phyloP scores from a whole-genome alignment of 2,113 vertebrate genomes.

The Petrocephalus microphthalmus region DNA sequence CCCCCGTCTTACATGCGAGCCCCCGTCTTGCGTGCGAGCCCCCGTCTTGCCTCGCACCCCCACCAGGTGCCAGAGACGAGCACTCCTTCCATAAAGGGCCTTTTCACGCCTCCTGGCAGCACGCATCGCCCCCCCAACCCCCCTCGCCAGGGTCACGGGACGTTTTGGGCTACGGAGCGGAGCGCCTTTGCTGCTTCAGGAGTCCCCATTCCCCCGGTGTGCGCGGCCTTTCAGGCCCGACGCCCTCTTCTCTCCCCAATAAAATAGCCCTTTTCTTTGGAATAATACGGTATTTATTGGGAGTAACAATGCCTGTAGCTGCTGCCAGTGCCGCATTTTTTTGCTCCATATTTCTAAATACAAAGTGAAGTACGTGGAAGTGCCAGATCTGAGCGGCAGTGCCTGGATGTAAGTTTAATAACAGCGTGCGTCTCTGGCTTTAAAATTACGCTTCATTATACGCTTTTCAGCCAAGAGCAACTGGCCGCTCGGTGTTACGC shows the following conservation, averaged over 20 bases:
- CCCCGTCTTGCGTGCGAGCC: not conserved
- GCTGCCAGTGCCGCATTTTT: not conserved
- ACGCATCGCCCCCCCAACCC: slow-evolving; percentile 29
- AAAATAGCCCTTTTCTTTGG: not conserved
- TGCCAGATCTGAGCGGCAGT: slow-evolving; percentile 26
- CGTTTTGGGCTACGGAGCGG: not conserved
- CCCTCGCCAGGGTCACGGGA: slow-evolving; percentile 30
- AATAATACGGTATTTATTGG: not conserved
- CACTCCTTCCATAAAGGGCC: slow-evolving; percentile 41
- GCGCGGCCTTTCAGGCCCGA: slow-evolving; percentile 17
- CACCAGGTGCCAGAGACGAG: slow-evolving; percentile 26
- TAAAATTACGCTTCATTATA: slow-evolving; percentile 59
- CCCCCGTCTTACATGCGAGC: not conserved
- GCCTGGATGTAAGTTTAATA: slow-evolving; percentile 51
- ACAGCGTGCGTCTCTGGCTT: slow-evolving; percentile 37
- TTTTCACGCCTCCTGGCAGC: slow-evolving; percentile 43
- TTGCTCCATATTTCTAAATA: slow-evolving; percentile 34
- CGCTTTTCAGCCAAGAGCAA: slow-evolving; percentile 45
- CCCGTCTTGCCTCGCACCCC: not conserved
- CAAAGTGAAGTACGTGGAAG: slow-evolving; percentile 44
- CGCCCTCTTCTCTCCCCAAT: not conserved
- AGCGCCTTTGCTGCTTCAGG: slow-evolving; percentile 34
- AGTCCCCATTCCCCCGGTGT: slow-evolving; percentile 28
- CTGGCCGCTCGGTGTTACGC: slow-evolving; percentile 51
- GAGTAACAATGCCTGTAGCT: not conserved